Conservation (phyloP, 2,888 invertebrate species). For the Heliconius charithonia region DNA sequence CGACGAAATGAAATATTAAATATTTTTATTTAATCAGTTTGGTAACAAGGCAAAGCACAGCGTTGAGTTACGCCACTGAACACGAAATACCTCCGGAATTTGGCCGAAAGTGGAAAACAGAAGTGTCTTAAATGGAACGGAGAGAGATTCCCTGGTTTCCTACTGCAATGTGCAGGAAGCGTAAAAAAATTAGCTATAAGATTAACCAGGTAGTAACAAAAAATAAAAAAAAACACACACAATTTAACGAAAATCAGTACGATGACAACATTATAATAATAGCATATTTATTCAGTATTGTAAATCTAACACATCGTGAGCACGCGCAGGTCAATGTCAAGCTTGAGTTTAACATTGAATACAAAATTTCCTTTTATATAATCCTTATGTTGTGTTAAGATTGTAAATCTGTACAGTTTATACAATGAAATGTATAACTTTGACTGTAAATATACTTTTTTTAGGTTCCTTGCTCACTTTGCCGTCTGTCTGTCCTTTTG, state of each 20-base stretch:
- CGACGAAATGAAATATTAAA: too few species aligned
- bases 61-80: too few species aligned
- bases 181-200: neutral
- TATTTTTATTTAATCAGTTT: neutral
- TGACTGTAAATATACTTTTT: neutral
- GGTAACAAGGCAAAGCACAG: neutral
- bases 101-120: neutral
- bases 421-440: neutral
- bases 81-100: neutral
- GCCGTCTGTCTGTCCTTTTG: neutral
- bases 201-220: neutral
- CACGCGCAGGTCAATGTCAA: slow-evolving; percentile 25
- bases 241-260: slow-evolving; percentile 7
- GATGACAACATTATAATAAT: neutral
- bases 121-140: neutral
- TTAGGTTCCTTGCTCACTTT: too few species aligned
- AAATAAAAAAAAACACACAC: neutral
- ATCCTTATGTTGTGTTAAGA: neutral
- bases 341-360: slow-evolving; percentile 9
- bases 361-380: slow-evolving; percentile 24
- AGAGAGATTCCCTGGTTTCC: neutral
- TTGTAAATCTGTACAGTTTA: neutral
- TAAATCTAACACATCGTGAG: neutral
- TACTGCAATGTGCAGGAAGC: neutral
- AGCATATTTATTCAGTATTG: slow-evolving; percentile 1